Conservation (phyloP, 2,113 vertebrate species). For the Climacteris rufus region DNA sequence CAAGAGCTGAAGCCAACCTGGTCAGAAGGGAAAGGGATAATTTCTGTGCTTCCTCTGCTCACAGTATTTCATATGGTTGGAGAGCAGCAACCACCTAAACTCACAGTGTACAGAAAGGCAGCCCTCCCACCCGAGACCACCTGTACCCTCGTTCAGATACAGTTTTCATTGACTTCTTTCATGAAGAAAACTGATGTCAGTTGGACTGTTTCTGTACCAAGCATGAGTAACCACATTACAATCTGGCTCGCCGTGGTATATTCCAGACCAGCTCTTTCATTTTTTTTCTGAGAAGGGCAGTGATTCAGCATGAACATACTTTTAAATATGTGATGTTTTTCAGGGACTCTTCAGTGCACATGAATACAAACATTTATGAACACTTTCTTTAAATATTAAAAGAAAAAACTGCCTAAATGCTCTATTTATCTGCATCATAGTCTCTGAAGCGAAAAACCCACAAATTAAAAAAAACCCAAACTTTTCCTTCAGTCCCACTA, state of each 20-base stretch:
- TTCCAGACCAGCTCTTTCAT: slow-evolving; percentile 5
- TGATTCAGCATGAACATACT: slow-evolving; percentile 27
- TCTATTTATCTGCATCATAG: background rate
- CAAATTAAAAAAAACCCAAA: background rate
- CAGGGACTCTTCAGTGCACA: background rate
- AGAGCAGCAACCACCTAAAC: background rate
- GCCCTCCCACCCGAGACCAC: background rate
- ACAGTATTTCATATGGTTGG: background rate
- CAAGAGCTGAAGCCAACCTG: background rate
- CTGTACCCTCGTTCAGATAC: background rate
- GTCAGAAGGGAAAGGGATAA: background rate
- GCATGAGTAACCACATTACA: slow-evolving; percentile 33
- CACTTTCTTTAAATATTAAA: background rate
- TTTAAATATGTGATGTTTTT: background rate
- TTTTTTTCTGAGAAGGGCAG: background rate
- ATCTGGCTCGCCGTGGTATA: background rate
- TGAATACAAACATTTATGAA: background rate
- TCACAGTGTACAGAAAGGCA: background rate
- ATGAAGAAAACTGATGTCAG: background rate
- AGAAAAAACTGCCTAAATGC: background rate
- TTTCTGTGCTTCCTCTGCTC: background rate
- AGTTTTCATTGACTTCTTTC: background rate
- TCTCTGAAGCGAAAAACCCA: background rate
- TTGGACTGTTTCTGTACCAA: background rate
- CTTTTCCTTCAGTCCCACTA: background rate